Percentiles rank a stretch among this genome's conserved stretches.
Evolutionary conservation across 2,797 vertebrate species (phyloP).

Genomic region (Danio tinwini): DNA sequence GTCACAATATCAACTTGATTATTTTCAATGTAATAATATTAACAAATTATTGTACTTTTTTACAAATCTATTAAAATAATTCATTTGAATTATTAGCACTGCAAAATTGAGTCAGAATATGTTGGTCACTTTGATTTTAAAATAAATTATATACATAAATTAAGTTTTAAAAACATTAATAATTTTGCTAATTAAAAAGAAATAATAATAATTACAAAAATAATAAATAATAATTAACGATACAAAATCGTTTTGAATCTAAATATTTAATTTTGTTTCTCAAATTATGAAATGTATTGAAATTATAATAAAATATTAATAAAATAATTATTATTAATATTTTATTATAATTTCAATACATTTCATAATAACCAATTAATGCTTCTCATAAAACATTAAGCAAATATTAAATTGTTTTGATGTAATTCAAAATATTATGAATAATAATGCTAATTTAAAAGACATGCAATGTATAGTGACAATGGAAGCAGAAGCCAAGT

Average conservation of each 20-base stretch:
- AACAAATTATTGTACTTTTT: background rate
- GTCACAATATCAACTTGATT: background rate
- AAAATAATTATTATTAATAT: too few species aligned
- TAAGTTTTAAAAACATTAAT: too few species aligned
- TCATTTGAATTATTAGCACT: background rate
- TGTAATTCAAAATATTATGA: background rate
- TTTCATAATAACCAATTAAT: too few species aligned
- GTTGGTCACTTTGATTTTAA: too few species aligned
- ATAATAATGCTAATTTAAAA: background rate
- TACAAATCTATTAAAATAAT: background rate
- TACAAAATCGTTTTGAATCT: too few species aligned
- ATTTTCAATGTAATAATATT: background rate
- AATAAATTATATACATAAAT: too few species aligned
- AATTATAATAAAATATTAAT: too few species aligned
- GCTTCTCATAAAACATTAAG: too few species aligned
- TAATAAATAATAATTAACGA: background rate
- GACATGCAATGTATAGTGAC: conserved; percentile 16
- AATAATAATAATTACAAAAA: background rate
- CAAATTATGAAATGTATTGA: too few species aligned
- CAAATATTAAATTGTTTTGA: background rate
- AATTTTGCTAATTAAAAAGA: background rate
- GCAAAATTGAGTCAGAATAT: background rate
- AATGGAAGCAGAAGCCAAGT: background rate
- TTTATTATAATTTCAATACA: too few species aligned
- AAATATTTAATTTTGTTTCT: too few species aligned